Percentiles rank a stretch among this genome's conserved stretches.
Conservation (phyloP, 2,113 vertebrate species). For the Gobius niger region DNA sequence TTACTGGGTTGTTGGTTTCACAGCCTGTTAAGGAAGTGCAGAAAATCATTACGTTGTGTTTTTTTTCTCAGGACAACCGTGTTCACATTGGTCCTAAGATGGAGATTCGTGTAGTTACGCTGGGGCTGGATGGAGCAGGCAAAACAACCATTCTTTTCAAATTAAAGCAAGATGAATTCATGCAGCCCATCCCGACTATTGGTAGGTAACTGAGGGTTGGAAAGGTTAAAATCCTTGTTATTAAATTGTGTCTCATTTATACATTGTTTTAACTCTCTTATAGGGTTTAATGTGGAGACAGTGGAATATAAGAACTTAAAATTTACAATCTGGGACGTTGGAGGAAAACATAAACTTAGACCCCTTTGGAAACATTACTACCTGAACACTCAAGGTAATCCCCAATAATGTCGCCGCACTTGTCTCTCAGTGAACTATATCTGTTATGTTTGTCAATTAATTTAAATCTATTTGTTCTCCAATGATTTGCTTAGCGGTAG, state of each 20-base stretch:
- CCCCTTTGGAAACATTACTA: constrained; percentile 99
- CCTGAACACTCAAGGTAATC: constrained; percentile 95
- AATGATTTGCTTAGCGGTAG: constrained; percentile 80
- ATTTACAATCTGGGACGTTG: constrained; percentile 99
- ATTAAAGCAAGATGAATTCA: constrained; percentile 97
- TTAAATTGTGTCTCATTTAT: not conserved
- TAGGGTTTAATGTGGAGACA: constrained; percentile 98
- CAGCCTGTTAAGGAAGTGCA: no score
- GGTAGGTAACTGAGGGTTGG: constrained; percentile 68
- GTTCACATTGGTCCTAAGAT: constrained; percentile 99
- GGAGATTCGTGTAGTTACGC: constrained; percentile 97
- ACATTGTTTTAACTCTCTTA: constrained; percentile 14
- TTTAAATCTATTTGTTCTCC: not conserved
- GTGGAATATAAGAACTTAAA: constrained; percentile 99
- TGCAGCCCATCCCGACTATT: constrained; percentile 99
- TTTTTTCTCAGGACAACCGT: constrained; percentile 86
- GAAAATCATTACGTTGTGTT: not conserved
- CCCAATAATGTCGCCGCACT: not conserved
- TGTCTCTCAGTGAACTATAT: not conserved
- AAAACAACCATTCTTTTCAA: constrained; percentile 99
- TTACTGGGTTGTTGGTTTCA: no score
- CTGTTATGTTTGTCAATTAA: not conserved
- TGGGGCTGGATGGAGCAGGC: constrained; percentile 93
- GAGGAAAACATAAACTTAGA: constrained; percentile 95
- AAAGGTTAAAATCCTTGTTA: not conserved